Conservation (phyloP, 2,888 invertebrate genomes). For the Bombylius discolor region DNA sequence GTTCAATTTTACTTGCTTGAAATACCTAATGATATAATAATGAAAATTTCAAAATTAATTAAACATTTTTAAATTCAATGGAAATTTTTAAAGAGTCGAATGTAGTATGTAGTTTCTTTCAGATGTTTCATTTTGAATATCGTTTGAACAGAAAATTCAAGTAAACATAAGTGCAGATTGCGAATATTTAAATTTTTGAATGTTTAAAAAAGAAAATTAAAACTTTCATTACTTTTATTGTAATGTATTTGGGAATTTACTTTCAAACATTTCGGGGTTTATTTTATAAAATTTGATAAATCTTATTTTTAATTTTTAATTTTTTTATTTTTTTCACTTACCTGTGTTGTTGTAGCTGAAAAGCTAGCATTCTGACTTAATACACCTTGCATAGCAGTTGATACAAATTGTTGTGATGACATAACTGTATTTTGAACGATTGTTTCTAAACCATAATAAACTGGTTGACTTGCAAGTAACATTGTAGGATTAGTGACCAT, state of each 20-base stretch:
- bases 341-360: slow-evolving; percentile 62
- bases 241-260: too few species aligned
- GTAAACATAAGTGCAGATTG: too few species aligned
- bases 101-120: too few species aligned
- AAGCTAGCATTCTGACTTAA: slow-evolving; percentile 71
- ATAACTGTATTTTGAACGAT: slow-evolving; percentile 79
- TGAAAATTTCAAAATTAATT: slow-evolving; percentile 31
- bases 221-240: too few species aligned
- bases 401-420: slow-evolving; percentile 78
- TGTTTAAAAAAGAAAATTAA: too few species aligned
- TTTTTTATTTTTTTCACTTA: slow-evolving; percentile 9
- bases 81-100: too few species aligned
- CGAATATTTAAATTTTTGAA: too few species aligned
- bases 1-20: slow-evolving; percentile 74
- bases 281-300: not conserved
- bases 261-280: too few species aligned
- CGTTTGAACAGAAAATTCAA: too few species aligned
- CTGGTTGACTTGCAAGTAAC: slow-evolving; percentile 55
- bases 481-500: slow-evolving; percentile 49
- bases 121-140: too few species aligned
- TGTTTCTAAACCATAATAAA: slow-evolving; percentile 72
- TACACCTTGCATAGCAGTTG: slow-evolving; percentile 67
- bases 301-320: not conserved
- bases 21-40: slow-evolving; percentile 40
- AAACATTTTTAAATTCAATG: too few species aligned